Base-by-base conservation (phyloP, 23 tunicate genomes). In the Botrylloides violaceus region DNA sequence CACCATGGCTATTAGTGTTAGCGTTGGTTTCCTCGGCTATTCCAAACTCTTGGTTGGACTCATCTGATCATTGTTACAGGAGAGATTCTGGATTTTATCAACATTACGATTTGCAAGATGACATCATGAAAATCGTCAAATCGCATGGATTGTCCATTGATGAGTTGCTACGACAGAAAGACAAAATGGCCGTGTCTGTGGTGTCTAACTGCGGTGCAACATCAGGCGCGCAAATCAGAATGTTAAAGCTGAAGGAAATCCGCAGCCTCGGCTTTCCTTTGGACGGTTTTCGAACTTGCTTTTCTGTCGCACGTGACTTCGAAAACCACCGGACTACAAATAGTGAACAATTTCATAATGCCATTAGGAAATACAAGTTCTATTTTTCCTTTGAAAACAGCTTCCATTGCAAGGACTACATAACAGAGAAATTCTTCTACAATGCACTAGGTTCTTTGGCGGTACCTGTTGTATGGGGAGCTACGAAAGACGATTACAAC, bases 381-480 rank as follows among this genome's bases (percentile, higher is more conserved):
- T 43, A 43, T 15, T 43, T 43, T 15, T 43, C 53, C 12, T 43
- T 43, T 15, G 53, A 43, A 15, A 43, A 43, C 15, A 43, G 53
- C 53, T 43, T 59, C 65, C 28, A 59, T 20, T 59, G 65, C 30
- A 28, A 63, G n/a, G 79, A 73, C 76, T 73, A 73, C 24, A 35
- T 79, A n/a, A 74, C 84, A 4, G 84, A 79, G 28, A 79, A 79
- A 57, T 75, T 79, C 12, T 79, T 49, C 49, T 15, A 60, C 37
- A 79, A 79, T 36, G 79, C 60, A 31, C 34, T 72, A 12, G 59
- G 26, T 18, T 30, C 35, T 64, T 64, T 38, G 4, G 71, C 80
- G 9, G 84, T 79, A 27, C 84, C 84, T n/a, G 79, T 79, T 19
- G 85, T 80, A 34, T 80, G 66, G 71, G 85, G 85, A 23, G 72